These are phyloP conservation scores for Protonemura montana DNA, from an alignment of 2,888 invertebrate genomes.

Conservation along the genomic window DNA sequence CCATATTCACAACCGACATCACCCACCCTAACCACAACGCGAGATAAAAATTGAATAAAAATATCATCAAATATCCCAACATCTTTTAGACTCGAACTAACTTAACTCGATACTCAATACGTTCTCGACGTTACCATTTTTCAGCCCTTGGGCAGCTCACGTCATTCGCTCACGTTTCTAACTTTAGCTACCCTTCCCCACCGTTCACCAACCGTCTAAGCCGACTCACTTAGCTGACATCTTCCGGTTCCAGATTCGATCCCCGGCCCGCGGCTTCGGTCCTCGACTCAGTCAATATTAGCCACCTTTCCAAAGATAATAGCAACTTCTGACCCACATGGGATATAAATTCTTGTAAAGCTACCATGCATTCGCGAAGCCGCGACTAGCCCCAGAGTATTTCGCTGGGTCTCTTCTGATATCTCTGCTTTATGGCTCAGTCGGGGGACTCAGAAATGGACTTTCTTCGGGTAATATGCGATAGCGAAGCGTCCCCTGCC, in stretches of 20 bases:
- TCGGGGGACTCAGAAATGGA: neutral
- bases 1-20: too few species aligned
- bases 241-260: neutral
- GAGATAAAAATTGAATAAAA: neutral
- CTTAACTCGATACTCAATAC: too few species aligned
- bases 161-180: neutral
- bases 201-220: too few species aligned
- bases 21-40: too few species aligned
- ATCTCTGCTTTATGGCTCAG: neutral
- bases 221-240: neutral
- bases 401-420: neutral
- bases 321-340: constrained; percentile 30
- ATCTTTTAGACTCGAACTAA: too few species aligned
- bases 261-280: neutral
- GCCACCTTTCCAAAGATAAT: constrained; percentile 40
- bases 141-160: neutral
- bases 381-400: neutral
- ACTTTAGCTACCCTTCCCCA: neutral
- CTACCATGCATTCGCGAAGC: neutral
- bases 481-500: neutral
- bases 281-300: constrained; percentile 35
- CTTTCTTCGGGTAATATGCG: neutral
- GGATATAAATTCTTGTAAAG: neutral
- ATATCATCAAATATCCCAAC: neutral
- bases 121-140: too few species aligned